phyloP scores from a whole-genome alignment of 2,113 vertebrate species.

The Nothoprocta perdicaria region DNA sequence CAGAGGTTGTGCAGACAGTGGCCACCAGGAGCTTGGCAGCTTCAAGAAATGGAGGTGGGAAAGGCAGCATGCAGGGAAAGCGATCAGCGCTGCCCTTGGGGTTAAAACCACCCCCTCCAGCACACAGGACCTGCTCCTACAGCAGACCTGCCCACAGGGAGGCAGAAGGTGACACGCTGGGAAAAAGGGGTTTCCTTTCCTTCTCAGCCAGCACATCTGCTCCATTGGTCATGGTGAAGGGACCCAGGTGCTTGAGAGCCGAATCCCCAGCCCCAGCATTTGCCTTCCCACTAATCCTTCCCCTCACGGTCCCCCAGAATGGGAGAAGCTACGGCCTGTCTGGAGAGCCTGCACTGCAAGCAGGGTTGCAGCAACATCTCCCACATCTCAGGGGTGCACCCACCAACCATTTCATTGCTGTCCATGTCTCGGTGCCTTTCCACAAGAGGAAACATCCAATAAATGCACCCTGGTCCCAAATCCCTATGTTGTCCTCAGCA shows the following conservation, averaged over 20 bases:
- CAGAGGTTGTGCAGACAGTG: background rate
- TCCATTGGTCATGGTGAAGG: background rate
- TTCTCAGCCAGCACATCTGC: background rate
- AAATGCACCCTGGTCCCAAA: slow-evolving; percentile 35
- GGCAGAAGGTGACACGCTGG: too few species aligned
- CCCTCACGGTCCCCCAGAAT: background rate
- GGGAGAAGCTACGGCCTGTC: background rate
- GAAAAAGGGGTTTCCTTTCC: background rate
- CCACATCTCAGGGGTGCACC: background rate
- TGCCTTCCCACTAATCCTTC: background rate
- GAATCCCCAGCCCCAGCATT: background rate
- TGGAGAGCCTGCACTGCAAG: background rate
- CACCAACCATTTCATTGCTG: background rate
- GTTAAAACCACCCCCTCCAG: background rate
- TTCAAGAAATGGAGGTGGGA: background rate
- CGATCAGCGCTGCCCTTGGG: background rate
- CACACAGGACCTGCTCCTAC: background rate
- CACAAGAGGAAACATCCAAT: background rate
- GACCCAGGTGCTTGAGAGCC: background rate
- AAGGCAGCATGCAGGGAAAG: background rate
- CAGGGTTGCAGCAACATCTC: background rate
- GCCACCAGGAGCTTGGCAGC: background rate
- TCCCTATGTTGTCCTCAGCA: slow-evolving; percentile 33
- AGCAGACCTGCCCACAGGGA: background rate
- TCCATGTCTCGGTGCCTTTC: slow-evolving; percentile 12